A percentile compares a stretch with the other conserved stretches of the same genome.
Conservation (phyloP, 2,888 invertebrate species). For the Trachelus tabidus region DNA sequence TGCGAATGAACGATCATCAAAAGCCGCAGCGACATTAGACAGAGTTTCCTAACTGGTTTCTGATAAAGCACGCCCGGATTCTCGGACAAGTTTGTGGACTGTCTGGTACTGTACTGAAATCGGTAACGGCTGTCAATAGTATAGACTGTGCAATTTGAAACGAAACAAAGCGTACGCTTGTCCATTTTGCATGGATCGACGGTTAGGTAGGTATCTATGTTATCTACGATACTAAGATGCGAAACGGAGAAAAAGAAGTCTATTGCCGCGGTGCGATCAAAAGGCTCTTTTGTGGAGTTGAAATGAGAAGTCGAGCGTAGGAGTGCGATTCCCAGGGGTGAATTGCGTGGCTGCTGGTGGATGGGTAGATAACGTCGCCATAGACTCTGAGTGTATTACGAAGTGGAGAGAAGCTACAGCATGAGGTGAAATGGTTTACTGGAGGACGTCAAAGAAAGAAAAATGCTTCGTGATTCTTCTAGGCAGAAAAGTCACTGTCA, state of each 20-base stretch:
- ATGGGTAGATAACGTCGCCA: neutral
- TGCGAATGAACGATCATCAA: slow-evolving; percentile 1
- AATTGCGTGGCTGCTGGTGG: neutral
- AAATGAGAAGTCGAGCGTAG: neutral
- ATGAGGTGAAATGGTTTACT: neutral
- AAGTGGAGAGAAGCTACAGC: neutral
- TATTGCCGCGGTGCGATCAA: neutral
- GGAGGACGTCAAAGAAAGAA: neutral
- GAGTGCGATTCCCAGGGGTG: neutral
- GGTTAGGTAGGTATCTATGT: neutral
- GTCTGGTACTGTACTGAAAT: neutral
- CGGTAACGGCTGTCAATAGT: neutral
- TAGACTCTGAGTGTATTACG: neutral
- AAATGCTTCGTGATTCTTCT: neutral
- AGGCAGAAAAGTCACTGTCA: neutral
- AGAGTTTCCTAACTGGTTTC: neutral
- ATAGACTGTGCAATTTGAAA: neutral
- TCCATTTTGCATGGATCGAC: neutral
- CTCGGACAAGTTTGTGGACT: neutral
- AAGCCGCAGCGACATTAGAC: neutral
- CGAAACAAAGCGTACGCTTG: neutral
- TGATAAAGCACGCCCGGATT: neutral
- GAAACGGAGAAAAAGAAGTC: neutral
- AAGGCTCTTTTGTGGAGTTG: neutral
- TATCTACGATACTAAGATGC: neutral